Base-by-base conservation (phyloP, 1,140 invertebrate species). In the Drosophila ficusphila region DNA sequence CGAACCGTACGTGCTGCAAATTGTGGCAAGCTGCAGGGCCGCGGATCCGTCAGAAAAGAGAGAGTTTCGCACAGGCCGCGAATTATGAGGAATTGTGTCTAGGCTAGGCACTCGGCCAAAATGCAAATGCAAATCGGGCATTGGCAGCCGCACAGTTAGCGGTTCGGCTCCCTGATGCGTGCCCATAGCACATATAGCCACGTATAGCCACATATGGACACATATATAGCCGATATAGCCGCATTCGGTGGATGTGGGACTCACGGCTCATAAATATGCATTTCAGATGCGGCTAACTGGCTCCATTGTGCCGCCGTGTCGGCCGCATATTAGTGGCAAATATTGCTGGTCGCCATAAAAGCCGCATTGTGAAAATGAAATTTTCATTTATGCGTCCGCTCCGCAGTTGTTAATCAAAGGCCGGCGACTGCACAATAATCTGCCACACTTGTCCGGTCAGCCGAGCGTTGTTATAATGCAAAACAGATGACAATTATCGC, bases 1-100 rank as follows among this genome's bases (percentile, higher is more conserved):
- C 71, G n/a, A 44, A 12, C 7, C 49, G 53, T 85, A 88, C 81
- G 73, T 86, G 81, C 71, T 49, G 68, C 82, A 73, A 61, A 64
- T 76, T 86, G 76, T 74, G 76, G 71, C 56, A 64, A 39, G 39
- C 33, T 41, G 16, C 25, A 16, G 23, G 36, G 25, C 31, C 14
- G 7, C 5, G n/a, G 29, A 19, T 14, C 14, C 38, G 19, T 23
- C 44, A n/a, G 51, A 62, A 58, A 53, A 62, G 67, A 77, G 78
- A 76, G 78, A 61, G 56, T 49, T 65, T 52, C 33, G 61, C 49
- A 39, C 44, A 53, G 60, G 57, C 61, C 42, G 72, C 65, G 68
- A 85, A 86, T 85, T 86, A 77, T 88, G 82, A 86, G 76, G 68
- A 85, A 81, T 88, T 81, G 72, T 81, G 67, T 64, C 49, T 86